These are phyloP conservation scores for Ovis canadensis DNA, from an alignment of 2,113 vertebrate species.

Conservation along the genomic window DNA sequence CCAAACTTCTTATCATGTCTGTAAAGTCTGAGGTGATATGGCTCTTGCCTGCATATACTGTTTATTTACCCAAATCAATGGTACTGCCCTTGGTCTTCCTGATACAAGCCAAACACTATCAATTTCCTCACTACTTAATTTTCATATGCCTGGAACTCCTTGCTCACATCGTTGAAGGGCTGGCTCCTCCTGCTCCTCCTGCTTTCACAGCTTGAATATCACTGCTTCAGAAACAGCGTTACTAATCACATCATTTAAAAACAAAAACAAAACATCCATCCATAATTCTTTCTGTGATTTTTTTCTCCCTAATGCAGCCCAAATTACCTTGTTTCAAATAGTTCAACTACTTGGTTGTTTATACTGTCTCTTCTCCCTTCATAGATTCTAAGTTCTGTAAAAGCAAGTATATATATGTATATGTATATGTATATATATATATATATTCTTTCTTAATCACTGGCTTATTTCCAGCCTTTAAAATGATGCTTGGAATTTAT, in stretches of 20 bases:
- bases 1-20: neutral
- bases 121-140: neutral
- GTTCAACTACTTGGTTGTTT: neutral
- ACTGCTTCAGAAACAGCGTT: neutral
- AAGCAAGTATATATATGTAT: neutral
- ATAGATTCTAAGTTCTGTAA: neutral
- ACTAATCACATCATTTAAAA: neutral
- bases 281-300: neutral
- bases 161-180: neutral
- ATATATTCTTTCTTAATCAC: neutral
- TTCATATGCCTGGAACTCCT: neutral
- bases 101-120: neutral
- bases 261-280: neutral
- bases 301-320: neutral
- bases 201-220: neutral
- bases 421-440: too few relatives aligned
- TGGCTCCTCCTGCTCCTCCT: neutral
- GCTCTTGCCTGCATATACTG: neutral
- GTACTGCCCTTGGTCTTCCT: neutral
- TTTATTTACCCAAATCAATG: neutral
- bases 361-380: neutral
- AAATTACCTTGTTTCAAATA: neutral
- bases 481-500: slow-evolving; percentile 13
- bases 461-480: neutral
- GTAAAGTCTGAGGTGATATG: neutral